Evolutionary conservation across 1,140 invertebrate species (phyloP).

Genomic region (Pararge aegeria): DNA sequence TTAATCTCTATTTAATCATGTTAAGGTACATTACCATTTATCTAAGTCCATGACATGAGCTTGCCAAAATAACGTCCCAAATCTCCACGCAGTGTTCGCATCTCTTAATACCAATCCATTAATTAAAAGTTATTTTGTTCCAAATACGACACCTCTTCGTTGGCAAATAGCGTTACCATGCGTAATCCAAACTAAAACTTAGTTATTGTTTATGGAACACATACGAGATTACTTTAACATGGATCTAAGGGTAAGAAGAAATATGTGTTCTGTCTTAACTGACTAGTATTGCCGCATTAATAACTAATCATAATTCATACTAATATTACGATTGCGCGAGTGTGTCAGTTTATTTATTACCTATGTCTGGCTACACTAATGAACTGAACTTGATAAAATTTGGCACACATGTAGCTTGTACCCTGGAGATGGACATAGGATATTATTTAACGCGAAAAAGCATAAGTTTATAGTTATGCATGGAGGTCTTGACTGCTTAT

Average conservation of each 20-base stretch:
- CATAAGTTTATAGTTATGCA: no score
- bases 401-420: no score
- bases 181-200: constrained; percentile 28
- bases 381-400: no score
- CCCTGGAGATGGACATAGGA: no score
- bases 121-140: constrained; percentile 72
- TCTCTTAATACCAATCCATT: constrained; percentile 65
- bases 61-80: constrained; percentile 33
- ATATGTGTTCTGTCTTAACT: no score
- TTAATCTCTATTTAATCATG: constrained; percentile 1
- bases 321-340: no score
- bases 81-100: constrained; percentile 40
- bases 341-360: no score
- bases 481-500: no score
- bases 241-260: constrained; percentile 5
- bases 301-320: no score
- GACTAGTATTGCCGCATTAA: no score
- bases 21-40: constrained; percentile 22
- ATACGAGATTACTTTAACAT: constrained; percentile 25
- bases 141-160: constrained; percentile 32
- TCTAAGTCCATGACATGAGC: constrained; percentile 31
- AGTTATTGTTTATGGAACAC: constrained; percentile 27
- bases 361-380: no score
- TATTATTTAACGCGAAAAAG: no score
- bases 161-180: constrained; percentile 30